These are phyloP conservation scores for Drosophila nr. perissopoda DNA, from an alignment of 2,888 invertebrate genomes.

Conservation along the genomic window DNA sequence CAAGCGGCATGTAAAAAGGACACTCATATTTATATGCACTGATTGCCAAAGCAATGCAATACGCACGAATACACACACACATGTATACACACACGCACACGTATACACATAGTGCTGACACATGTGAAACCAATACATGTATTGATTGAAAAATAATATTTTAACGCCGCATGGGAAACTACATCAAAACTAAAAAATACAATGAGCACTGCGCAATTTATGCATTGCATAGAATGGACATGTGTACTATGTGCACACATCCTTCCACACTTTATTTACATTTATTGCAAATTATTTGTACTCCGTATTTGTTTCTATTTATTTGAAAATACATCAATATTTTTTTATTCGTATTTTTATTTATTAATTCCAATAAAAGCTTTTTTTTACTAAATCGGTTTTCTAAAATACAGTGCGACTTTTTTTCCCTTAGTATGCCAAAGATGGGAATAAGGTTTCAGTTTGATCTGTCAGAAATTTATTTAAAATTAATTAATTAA, in stretches of 20 bases:
- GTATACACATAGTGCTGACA: slow-evolving; percentile 13
- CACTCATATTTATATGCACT: slow-evolving; percentile 80
- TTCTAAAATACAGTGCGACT: not conserved
- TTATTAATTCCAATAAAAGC: not conserved
- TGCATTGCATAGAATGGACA: slow-evolving; percentile 38
- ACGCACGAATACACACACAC: slow-evolving; percentile 20
- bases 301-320: not conserved
- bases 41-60: slow-evolving; percentile 77
- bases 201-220: slow-evolving; percentile 8
- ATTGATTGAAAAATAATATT: slow-evolving; percentile 79
- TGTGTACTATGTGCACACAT: not conserved
- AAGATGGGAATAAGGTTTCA: not conserved
- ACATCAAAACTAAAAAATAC: not conserved
- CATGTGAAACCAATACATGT: slow-evolving; percentile 33
- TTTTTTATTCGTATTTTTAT: not conserved
- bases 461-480: not conserved
- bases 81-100: not conserved
- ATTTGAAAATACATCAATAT: not conserved
- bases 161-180: slow-evolving; percentile 42
- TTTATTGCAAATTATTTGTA: not conserved
- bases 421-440: not conserved
- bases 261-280: not conserved
- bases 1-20: slow-evolving; percentile 77
- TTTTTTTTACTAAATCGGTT: not conserved
- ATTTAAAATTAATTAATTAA: not conserved